Conservation (phyloP, 2,113 vertebrate species). For the Buteo buteo region DNA sequence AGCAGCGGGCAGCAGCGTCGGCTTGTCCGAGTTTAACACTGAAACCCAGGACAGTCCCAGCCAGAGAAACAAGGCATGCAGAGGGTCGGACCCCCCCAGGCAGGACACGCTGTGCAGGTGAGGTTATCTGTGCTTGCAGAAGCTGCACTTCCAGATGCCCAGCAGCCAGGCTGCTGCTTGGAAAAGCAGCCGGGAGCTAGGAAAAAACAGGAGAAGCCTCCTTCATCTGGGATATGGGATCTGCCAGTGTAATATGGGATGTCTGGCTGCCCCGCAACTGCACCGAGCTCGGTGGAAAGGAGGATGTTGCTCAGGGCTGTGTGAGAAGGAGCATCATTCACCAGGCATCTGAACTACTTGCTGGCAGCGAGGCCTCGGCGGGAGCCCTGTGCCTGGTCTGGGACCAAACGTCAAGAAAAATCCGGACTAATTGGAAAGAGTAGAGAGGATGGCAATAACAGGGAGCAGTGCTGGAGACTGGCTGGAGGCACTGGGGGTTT, state of each 20-base stretch:
- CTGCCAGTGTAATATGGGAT: background rate
- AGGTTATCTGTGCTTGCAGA: background rate
- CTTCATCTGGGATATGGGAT: background rate
- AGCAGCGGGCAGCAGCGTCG: background rate
- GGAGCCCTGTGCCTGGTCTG: background rate
- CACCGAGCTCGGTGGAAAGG: background rate
- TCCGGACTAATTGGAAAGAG: background rate
- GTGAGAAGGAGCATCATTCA: background rate
- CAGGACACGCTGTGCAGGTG: background rate
- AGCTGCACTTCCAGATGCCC: background rate
- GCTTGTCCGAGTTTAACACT: background rate
- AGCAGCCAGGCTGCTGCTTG: background rate
- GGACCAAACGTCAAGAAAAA: constrained; percentile 4
- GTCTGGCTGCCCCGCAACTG: background rate
- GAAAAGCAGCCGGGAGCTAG: background rate
- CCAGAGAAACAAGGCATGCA: background rate
- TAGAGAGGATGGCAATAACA: background rate
- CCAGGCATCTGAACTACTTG: background rate
- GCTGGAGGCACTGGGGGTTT: background rate
- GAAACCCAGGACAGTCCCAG: background rate
- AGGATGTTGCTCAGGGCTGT: background rate
- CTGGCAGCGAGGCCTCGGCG: background rate
- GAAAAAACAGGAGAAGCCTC: background rate
- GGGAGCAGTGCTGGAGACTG: background rate
- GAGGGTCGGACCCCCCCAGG: background rate